A percentile compares a stretch with the other conserved stretches of the same genome.
Conservation (phyloP, 1,140 invertebrate species). For the Heliothis virescens region DNA sequence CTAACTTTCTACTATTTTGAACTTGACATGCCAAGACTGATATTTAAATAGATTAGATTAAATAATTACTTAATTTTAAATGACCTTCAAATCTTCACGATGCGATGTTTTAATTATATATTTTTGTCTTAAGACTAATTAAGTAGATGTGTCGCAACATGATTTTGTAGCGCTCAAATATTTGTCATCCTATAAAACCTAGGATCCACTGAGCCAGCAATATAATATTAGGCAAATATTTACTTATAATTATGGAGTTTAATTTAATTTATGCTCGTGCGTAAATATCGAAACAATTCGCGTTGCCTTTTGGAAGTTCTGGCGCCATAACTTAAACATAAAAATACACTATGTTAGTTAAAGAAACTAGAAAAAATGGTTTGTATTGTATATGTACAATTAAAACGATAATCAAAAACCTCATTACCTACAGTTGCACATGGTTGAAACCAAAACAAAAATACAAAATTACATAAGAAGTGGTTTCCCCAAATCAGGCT, state of each 20-base stretch:
- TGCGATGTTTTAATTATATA: constrained; percentile 22
- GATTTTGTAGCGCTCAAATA: constrained; percentile 26
- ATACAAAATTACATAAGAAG: constrained; percentile 33
- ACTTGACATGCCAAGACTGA: constrained; percentile 15
- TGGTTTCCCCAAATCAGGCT: constrained; percentile 24
- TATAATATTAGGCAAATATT: not conserved
- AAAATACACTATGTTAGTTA: no score
- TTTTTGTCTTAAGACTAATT: constrained; percentile 31
- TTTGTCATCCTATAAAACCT: not conserved
- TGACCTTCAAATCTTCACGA: constrained; percentile 22
- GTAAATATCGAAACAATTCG: no score
- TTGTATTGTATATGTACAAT: no score
- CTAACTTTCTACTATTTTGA: constrained; percentile 2
- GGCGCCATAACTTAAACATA: no score
- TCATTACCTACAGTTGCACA: not conserved
- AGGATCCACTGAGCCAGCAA: not conserved
- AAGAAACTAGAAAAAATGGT: no score
- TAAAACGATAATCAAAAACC: no score
- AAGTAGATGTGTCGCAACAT: constrained; percentile 7
- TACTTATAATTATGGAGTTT: not conserved
- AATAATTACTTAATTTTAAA: constrained; percentile 26
- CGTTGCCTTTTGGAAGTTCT: no score
- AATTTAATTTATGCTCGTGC: no score
- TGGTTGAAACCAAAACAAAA: not conserved
- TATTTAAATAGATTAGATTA: constrained; percentile 21